These are phyloP conservation scores for Tretioscincus oriximinensis DNA, from an alignment of 2,113 vertebrate species.

Conservation along the genomic window DNA sequence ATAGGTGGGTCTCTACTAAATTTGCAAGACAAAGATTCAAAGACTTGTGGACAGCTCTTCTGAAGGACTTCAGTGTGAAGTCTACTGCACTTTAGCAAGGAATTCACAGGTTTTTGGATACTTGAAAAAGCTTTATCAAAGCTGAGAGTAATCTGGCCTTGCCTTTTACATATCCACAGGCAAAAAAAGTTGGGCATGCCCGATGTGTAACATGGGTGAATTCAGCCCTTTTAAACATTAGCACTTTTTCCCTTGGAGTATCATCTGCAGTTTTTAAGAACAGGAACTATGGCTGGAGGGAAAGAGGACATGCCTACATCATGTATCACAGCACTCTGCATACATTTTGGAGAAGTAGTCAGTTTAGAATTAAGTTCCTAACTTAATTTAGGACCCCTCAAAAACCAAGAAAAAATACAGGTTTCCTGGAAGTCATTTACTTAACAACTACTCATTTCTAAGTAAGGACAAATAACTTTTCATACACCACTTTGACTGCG, in stretches of 20 bases:
- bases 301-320: neutral
- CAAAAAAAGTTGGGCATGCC: neutral
- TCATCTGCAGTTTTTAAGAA: neutral
- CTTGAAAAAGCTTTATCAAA: neutral
- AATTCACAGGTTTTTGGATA: neutral
- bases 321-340: neutral
- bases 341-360: too few relatives aligned
- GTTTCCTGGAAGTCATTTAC: too few relatives aligned
- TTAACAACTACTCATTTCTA: too few relatives aligned
- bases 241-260: neutral
- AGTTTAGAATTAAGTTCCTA: too few relatives aligned
- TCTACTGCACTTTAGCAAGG: neutral
- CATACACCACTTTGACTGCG: too few relatives aligned
- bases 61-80: neutral
- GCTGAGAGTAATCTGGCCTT: neutral
- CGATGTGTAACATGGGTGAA: neutral
- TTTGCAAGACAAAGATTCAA: neutral
- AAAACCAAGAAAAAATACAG: too few relatives aligned
- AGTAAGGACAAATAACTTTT: too few relatives aligned
- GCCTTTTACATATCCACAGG: neutral
- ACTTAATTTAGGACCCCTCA: too few relatives aligned
- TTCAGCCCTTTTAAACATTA: neutral
- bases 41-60: neutral
- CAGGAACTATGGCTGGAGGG: neutral
- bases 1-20: neutral